These are phyloP conservation scores for Nasonia giraulti DNA, from an alignment of 1,140 invertebrate species.

Conservation along the genomic window DNA sequence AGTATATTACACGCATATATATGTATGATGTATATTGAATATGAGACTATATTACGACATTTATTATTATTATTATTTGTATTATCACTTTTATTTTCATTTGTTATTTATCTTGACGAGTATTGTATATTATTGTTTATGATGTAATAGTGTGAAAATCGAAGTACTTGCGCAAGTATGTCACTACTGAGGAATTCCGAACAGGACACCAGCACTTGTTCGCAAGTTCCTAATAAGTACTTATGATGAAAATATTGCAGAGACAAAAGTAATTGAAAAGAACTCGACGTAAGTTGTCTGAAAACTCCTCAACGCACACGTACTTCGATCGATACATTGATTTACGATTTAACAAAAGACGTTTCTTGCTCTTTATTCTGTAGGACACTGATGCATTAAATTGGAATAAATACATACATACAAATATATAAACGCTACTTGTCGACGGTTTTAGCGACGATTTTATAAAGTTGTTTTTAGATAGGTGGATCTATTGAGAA, in stretches of 20 bases:
- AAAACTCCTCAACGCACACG: background rate
- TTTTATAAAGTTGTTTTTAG: slow-evolving; percentile 40
- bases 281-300: background rate
- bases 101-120: background rate
- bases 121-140: slow-evolving; percentile 39
- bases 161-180: background rate
- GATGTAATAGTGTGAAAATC: slow-evolving; percentile 5
- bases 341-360: background rate
- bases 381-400: background rate
- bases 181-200: background rate
- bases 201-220: background rate
- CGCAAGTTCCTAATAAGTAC: background rate
- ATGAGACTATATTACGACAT: slow-evolving; percentile 35
- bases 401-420: background rate
- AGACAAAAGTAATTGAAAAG: background rate
- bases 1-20: slow-evolving; percentile 29
- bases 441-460: background rate
- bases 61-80: slow-evolving; percentile 31
- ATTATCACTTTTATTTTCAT: slow-evolving; percentile 29
- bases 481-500: slow-evolving; percentile 18
- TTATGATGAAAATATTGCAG: background rate
- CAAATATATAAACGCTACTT: background rate
- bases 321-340: slow-evolving; percentile 22
- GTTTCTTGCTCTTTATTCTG: background rate
- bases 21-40: slow-evolving; percentile 36